Conservation (phyloP, 2,113 vertebrate species). For the Paradisaea rubra region DNA sequence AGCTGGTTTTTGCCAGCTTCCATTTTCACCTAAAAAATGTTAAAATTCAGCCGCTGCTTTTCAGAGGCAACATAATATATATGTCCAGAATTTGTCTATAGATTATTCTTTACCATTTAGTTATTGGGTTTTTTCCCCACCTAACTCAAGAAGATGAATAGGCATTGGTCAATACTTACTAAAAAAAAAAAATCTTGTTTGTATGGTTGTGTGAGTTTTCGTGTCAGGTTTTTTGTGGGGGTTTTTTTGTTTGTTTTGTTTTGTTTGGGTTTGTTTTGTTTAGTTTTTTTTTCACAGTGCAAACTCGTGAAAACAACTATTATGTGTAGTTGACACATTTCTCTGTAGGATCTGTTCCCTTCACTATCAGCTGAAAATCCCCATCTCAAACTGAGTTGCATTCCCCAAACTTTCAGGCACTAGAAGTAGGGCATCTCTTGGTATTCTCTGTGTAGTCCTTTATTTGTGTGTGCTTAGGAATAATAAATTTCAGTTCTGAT, state of each 20-base stretch:
- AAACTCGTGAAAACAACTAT: neutral
- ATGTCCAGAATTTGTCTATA: neutral
- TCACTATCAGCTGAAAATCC: neutral
- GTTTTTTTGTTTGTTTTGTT: neutral
- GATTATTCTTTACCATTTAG: neutral
- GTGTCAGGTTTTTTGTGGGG: neutral
- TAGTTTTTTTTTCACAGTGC: neutral
- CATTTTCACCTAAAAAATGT: neutral
- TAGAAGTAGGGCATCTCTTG: neutral
- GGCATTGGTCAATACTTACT: neutral
- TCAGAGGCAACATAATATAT: neutral
- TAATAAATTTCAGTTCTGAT: neutral
- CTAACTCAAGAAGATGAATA: neutral
- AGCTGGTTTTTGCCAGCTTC: neutral
- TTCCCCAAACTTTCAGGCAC: neutral
- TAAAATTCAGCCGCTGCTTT: neutral
- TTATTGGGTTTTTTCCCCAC: rapidly evolving
- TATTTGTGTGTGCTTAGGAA: neutral
- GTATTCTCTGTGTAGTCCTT: neutral
- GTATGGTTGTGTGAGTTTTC: neutral
- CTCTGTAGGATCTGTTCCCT: neutral
- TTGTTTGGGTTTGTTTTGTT: neutral
- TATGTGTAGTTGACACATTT: neutral
- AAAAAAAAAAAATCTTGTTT: neutral
- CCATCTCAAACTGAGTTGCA: neutral